Conservation (phyloP, 2,113 vertebrate species). For the cattle (Bos taurus) region ARS-UCD2.0 NC_037333.1:31790501-31791000, state of each 20-base stretch:
- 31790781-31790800: not conserved
- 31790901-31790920: not conserved
- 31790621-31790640: not conserved
- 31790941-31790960: not conserved
- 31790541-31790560: not conserved
- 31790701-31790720: not conserved
- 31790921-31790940: not conserved
- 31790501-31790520: not conserved
- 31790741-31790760: not conserved
- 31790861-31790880: not conserved
- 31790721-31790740: not conserved
- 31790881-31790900: not conserved
- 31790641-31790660: not conserved
- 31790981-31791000: not conserved
- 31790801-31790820: not conserved
- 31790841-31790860: not conserved
- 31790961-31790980: not conserved
- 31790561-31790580: not conserved
- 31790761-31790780: not conserved
- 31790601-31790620: not conserved
- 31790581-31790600: not conserved
- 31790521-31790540: not conserved
- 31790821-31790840: not conserved
- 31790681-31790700: not conserved
- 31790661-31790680: not conserved